Evolutionary conservation across 2,113 vertebrate genomes (phyloP).

Genomic region (Rhinoderma darwinii): DNA sequence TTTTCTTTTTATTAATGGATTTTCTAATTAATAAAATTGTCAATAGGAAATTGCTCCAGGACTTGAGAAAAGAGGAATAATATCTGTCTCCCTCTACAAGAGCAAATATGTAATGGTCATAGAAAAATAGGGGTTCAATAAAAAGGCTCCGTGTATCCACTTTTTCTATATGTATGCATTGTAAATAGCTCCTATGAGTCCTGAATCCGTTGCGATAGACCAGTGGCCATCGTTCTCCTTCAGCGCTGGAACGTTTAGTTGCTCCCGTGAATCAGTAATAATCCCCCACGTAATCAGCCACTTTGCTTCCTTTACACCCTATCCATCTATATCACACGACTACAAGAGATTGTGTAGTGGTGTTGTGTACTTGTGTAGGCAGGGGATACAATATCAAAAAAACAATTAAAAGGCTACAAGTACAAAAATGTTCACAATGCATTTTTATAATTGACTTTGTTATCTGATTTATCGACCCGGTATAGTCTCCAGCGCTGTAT

Average conservation of each 20-base stretch:
- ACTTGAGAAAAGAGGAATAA: too few relatives aligned
- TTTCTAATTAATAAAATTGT: too few relatives aligned
- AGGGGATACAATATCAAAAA: slow-evolving; percentile 21
- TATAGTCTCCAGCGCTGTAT: neutral
- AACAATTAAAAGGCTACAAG: slow-evolving; percentile 43
- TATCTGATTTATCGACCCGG: slow-evolving; percentile 37
- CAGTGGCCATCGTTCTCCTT: neutral
- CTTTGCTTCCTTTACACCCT: neutral
- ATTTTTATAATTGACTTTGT: slow-evolving; percentile 42
- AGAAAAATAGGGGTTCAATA: too few relatives aligned
- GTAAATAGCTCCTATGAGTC: too few relatives aligned
- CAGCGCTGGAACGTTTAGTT: neutral
- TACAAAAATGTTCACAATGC: slow-evolving; percentile 30
- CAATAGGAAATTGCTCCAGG: too few relatives aligned
- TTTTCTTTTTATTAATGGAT: too few relatives aligned
- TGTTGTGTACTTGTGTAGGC: neutral
- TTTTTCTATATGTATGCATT: too few relatives aligned
- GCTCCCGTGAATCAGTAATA: neutral
- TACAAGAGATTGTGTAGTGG: neutral
- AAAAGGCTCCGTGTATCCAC: too few relatives aligned
- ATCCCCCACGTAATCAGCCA: neutral
- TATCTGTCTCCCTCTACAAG: too few relatives aligned
- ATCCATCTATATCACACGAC: neutral
- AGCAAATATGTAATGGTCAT: too few relatives aligned
- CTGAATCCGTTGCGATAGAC: too few relatives aligned